phyloP scores from a whole-genome alignment of 2,888 invertebrate species.

The Hyposoter didymator region DNA sequence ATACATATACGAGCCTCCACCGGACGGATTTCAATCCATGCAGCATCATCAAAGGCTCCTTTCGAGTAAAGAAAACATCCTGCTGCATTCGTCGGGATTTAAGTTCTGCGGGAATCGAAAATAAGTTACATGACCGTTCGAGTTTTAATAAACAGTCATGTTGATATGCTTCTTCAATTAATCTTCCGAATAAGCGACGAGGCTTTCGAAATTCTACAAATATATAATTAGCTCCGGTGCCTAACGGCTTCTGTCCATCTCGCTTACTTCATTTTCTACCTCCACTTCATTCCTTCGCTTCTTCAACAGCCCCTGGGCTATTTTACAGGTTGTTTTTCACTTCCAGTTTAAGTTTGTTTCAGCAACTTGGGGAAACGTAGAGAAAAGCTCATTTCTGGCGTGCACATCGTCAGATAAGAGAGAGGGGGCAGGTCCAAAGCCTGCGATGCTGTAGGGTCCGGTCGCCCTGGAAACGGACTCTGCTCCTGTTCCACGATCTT shows the following conservation, averaged over 20 bases:
- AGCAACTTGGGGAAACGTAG: constrained; percentile 78
- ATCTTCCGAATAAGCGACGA: not conserved
- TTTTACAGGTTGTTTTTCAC: constrained; percentile 76
- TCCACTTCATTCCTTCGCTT: not conserved
- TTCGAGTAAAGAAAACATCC: constrained; percentile 9
- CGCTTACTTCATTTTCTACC: not conserved
- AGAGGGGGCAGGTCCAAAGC: constrained; percentile 32
- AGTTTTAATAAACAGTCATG: not conserved
- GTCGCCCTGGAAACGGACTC: constrained; percentile 80
- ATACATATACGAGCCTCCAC: not conserved
- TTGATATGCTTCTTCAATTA: not conserved
- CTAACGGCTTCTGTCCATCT: constrained; percentile 30
- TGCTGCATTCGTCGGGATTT: constrained; percentile 7
- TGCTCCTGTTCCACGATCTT: constrained; percentile 65
- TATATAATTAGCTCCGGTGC: not conserved
- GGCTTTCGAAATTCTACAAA: not conserved
- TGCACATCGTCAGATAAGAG: constrained; percentile 63
- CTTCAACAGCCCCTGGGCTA: constrained; percentile 70
- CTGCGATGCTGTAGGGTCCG: constrained; percentile 72
- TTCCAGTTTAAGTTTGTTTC: constrained; percentile 77
- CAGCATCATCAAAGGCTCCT: constrained; percentile 29
- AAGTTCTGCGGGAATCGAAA: not conserved
- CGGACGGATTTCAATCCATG: constrained; percentile 53
- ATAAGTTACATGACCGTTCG: not conserved
- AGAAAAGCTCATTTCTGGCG: constrained; percentile 73